phyloP scores from a whole-genome alignment of 2,888 invertebrate genomes.

The Acronicta alni region DNA sequence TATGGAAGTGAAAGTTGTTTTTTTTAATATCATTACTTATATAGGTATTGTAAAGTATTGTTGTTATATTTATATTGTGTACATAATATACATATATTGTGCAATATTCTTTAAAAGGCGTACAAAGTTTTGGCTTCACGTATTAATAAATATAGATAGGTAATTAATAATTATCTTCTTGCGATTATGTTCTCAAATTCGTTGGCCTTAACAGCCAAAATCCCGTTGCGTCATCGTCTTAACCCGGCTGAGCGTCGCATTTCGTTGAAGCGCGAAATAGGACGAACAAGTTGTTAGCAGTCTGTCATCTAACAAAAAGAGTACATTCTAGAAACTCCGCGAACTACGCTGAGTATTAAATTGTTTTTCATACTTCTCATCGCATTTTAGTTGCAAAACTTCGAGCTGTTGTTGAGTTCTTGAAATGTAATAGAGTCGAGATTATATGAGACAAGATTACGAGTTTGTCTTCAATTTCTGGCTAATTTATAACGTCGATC shows the following conservation, averaged over 20 bases:
- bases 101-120: too few relatives aligned
- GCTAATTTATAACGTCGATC: too few relatives aligned
- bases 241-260: constrained; percentile 36
- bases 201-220: background rate
- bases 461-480: constrained; percentile 16
- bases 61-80: too few relatives aligned
- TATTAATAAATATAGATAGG: too few relatives aligned
- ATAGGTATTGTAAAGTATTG: too few relatives aligned
- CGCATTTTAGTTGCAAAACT: constrained; percentile 35
- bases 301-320: constrained; percentile 69
- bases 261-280: constrained; percentile 70
- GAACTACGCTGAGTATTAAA: constrained; percentile 47
- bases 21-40: too few relatives aligned
- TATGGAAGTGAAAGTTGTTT: too few relatives aligned
- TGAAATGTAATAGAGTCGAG: constrained; percentile 40
- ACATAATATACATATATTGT: too few relatives aligned
- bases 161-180: too few relatives aligned
- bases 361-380: constrained; percentile 54
- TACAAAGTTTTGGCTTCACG: too few relatives aligned
- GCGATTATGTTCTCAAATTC: too few relatives aligned
- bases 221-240: constrained; percentile 20
- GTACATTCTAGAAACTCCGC: constrained; percentile 30
- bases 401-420: constrained; percentile 30
- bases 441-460: constrained; percentile 28
- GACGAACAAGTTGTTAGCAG: constrained; percentile 75